Percentiles rank a stretch among this genome's conserved stretches.
Conservation (phyloP, 2,888 invertebrate genomes). For the Pecten maximus region DNA sequence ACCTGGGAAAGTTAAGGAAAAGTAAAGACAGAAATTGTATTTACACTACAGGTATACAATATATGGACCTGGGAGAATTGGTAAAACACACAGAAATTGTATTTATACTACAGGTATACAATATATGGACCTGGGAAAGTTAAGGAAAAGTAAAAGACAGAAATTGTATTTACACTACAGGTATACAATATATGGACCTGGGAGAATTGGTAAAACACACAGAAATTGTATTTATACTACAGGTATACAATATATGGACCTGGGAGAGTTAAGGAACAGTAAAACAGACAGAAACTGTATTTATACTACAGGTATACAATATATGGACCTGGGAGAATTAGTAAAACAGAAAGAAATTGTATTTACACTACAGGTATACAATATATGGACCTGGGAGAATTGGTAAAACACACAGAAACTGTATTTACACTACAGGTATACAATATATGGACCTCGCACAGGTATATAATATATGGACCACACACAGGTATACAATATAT, state of each 20-base stretch:
- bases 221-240: conserved; percentile 81
- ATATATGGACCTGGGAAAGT: conserved; percentile 88
- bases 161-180: no score
- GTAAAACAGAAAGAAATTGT: background rate
- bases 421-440: no score
- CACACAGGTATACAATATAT: conserved; percentile 97
- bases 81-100: background rate
- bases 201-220: background rate
- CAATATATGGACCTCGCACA: no score
- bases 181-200: no score
- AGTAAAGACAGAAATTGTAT: no score
- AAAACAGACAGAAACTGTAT: no score
- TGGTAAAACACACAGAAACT: background rate
- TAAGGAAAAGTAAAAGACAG: conserved; percentile 61
- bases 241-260: conserved; percentile 96
- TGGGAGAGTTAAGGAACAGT: conserved; percentile 46
- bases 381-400: conserved; percentile 89
- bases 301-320: no score
- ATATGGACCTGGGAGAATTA: background rate
- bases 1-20: conserved; percentile 69
- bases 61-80: background rate
- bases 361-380: conserved; percentile 90
- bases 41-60: no score
- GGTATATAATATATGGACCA: background rate
- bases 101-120: conserved; percentile 90